Evolutionary conservation across 1,140 invertebrate species (phyloP).

Genomic region (Tetragnatha versicolor): DNA sequence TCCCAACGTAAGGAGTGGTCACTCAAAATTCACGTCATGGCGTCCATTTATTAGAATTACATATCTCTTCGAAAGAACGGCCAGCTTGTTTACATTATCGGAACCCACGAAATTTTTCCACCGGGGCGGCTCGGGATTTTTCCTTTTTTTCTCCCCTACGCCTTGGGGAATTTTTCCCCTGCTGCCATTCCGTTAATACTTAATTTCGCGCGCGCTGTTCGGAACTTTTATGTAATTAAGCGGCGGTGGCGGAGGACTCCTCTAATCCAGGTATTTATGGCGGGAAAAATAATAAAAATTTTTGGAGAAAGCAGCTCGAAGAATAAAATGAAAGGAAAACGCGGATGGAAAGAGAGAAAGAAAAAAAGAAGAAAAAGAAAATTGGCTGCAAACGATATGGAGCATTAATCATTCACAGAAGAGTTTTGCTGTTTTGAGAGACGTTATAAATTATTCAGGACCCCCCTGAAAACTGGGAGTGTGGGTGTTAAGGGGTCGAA

Average conservation of each 20-base stretch:
- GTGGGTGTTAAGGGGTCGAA: too few species aligned
- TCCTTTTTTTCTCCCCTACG: not conserved
- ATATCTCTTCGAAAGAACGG: not conserved
- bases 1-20: not conserved
- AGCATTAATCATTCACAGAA: constrained; percentile 40
- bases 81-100: constrained; percentile 16
- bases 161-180: not conserved
- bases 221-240: constrained; percentile 38
- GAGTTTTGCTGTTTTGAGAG: constrained; percentile 27
- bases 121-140: not conserved
- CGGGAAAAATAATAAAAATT: not conserved
- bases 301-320: not conserved
- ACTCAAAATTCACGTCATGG: constrained; percentile 2
- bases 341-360: too few species aligned
- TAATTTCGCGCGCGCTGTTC: not conserved
- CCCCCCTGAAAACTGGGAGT: constrained; percentile 18
- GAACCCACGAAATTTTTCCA: not conserved
- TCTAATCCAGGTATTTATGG: not conserved
- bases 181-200: constrained; percentile 15
- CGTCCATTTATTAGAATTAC: not conserved
- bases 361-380: not conserved
- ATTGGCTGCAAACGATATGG: not conserved
- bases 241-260: not conserved
- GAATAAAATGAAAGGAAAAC: not conserved
- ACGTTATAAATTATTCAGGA: constrained; percentile 45